These are phyloP conservation scores for Dendrocincla fuliginosa DNA, from an alignment of 2,797 vertebrate species.

Conservation along the genomic window DNA sequence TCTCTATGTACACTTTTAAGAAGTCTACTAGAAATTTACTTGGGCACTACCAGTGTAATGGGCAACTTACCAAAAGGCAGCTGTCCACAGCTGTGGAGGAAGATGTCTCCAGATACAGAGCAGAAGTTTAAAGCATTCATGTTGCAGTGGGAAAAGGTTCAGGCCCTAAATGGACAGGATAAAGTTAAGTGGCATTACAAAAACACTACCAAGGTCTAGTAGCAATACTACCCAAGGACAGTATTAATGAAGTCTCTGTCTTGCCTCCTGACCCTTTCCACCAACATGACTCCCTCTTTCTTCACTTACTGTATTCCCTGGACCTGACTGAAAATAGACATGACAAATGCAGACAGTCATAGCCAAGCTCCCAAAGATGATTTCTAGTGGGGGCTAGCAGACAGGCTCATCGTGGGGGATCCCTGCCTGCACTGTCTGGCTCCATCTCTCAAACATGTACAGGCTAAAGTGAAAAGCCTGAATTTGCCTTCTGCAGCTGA, in stretches of 20 bases:
- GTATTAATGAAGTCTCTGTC: background rate
- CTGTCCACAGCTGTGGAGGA: background rate
- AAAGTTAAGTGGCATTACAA: background rate
- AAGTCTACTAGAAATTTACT: background rate
- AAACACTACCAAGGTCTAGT: background rate
- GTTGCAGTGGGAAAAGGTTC: background rate
- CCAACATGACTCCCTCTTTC: background rate
- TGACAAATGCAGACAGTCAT: rapidly evolving
- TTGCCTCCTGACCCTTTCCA: background rate
- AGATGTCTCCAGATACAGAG: background rate
- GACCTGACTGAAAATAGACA: background rate
- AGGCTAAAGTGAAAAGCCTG: background rate
- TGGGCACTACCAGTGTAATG: background rate
- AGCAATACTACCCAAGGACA: background rate
- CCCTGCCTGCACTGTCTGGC: background rate
- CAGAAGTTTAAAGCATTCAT: background rate
- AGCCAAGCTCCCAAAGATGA: background rate
- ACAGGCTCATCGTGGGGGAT: background rate
- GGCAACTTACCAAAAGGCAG: background rate
- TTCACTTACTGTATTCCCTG: background rate
- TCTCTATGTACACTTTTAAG: background rate
- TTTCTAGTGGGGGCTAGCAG: background rate
- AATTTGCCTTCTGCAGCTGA: background rate
- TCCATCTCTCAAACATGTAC: background rate
- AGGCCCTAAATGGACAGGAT: background rate